phyloP scores from a whole-genome alignment of 2,113 vertebrate species.

The Colistium nudipinnis region DNA sequence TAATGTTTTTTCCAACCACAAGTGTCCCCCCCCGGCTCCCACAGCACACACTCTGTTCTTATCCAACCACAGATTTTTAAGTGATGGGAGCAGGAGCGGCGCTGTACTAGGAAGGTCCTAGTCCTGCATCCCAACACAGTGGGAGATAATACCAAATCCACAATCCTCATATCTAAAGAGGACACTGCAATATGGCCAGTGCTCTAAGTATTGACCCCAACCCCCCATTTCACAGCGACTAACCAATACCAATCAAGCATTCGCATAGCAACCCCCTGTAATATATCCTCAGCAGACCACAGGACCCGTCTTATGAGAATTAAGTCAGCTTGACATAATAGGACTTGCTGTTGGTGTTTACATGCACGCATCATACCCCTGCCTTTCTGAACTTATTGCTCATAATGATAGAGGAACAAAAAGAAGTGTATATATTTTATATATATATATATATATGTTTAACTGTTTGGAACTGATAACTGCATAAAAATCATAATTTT shows the following conservation, averaged over 20 bases:
- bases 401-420: neutral
- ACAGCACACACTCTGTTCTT: constrained; percentile 16
- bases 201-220: constrained; percentile 43
- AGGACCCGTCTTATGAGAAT: constrained; percentile 21
- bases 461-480: too few relatives aligned
- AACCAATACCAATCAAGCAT: constrained; percentile 52
- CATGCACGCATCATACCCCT: constrained; percentile 21
- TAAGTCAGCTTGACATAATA: constrained; percentile 62
- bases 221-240: constrained; percentile 25
- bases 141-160: constrained; percentile 46
- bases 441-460: too few relatives aligned
- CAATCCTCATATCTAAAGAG: constrained; percentile 57
- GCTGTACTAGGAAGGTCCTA: constrained; percentile 16
- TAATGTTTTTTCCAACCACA: constrained; percentile 60
- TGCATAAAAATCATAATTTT: too few relatives aligned
- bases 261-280: constrained; percentile 21
- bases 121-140: constrained; percentile 30
- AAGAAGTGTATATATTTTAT: neutral
- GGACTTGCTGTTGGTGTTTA: constrained; percentile 54
- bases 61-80: constrained; percentile 40
- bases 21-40: constrained; percentile 26
- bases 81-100: constrained; percentile 22
- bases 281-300: constrained; percentile 14
- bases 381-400: neutral
- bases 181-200: constrained; percentile 67